Conservation (phyloP, 2,797 vertebrate species). For the Pipistrellus pipistrellus region DNA sequence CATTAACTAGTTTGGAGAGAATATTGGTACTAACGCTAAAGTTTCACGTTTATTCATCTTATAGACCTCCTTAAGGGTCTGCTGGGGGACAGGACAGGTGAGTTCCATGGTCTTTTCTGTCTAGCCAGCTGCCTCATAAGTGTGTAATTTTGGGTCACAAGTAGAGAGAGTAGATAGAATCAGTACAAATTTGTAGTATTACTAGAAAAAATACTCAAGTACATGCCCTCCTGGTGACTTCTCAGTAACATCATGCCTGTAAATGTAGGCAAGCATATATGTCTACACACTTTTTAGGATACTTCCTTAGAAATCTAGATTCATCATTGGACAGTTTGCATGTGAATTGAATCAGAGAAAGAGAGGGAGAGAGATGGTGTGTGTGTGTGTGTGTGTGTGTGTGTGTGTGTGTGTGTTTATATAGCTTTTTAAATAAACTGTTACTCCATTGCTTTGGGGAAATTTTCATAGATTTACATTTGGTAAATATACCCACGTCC, state of each 20-base stretch:
- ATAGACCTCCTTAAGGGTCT: neutral
- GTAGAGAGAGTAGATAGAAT: neutral
- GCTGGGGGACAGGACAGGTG: neutral
- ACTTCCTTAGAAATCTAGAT: constrained; percentile 48
- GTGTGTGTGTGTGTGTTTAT: neutral
- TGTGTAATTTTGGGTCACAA: neutral
- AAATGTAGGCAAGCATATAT: neutral
- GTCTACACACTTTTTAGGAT: constrained; percentile 25
- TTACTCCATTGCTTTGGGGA: constrained; percentile 49
- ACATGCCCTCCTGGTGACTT: neutral
- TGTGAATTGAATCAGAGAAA: constrained; percentile 19
- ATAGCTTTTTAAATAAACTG: constrained; percentile 19
- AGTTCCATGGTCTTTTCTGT: neutral
- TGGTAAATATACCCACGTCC: constrained; percentile 78
- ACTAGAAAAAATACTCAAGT: neutral
- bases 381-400: too few species aligned
- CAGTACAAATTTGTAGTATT: neutral
- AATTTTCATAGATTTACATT: constrained; percentile 78
- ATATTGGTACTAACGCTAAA: neutral
- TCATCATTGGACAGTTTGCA: neutral
- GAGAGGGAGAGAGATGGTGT: neutral
- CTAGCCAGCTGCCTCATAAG: neutral
- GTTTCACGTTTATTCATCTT: constrained; percentile 15
- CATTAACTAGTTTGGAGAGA: constrained; percentile 8
- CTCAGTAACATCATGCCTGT: constrained; percentile 5